These are phyloP conservation scores for Fragum sueziense DNA, from an alignment of 2,888 invertebrate species.

Conservation along the genomic window DNA sequence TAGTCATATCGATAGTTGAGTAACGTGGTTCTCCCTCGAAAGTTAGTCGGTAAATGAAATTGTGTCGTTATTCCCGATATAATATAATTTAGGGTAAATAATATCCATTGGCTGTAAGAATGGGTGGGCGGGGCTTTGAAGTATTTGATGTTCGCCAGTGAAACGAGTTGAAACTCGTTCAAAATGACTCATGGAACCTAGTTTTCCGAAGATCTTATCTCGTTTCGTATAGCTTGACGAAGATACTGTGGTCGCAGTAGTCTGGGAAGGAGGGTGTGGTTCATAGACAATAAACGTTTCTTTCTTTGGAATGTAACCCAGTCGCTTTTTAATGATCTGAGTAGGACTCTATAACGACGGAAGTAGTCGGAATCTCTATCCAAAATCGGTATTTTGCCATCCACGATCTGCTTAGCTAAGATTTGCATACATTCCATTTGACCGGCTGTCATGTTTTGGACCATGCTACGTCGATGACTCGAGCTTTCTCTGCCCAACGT, in stretches of 20 bases:
- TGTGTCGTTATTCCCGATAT: not conserved
- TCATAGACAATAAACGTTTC: not conserved
- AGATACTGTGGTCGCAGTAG: not conserved
- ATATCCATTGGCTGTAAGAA: not conserved
- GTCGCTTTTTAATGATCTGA: not conserved
- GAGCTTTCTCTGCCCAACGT: not conserved
- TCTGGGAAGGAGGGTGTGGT: not conserved
- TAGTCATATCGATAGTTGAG: not conserved
- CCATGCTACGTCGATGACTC: not conserved
- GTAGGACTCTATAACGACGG: conserved; percentile 1
- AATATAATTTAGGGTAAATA: not conserved
- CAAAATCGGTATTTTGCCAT: not conserved
- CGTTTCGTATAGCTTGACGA: conserved; percentile 4
- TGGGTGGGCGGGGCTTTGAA: not conserved
- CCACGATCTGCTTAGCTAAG: not conserved
- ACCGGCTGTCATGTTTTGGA: not conserved
- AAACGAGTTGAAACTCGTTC: too few species aligned
- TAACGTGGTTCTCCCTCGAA: not conserved
- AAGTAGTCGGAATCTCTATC: conserved; percentile 1
- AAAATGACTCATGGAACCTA: not conserved
- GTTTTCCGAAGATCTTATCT: not conserved
- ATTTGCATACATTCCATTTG: conserved; percentile 7
- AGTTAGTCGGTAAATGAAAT: not conserved
- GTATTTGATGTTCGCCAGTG: too few species aligned
- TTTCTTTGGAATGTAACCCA: not conserved